These are phyloP conservation scores for Natrix natrix DNA, from an alignment of 2,797 vertebrate genomes.

Conservation along the genomic window DNA sequence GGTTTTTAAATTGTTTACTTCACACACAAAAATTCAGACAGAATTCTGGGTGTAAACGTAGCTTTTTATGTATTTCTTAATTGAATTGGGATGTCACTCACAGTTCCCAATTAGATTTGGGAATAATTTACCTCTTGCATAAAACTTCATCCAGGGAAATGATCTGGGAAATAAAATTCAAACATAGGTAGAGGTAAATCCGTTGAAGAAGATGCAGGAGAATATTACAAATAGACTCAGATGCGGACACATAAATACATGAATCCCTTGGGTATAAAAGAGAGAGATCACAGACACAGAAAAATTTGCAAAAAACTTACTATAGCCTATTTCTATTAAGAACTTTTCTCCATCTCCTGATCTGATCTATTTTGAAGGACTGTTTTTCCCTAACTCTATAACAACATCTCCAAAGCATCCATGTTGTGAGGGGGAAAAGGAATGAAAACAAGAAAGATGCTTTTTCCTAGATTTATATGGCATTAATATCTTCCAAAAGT, in stretches of 20 bases:
- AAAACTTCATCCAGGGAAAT: background rate
- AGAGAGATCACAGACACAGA: background rate
- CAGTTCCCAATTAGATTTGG: background rate
- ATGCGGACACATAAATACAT: background rate
- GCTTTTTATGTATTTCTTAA: background rate
- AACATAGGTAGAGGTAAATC: background rate
- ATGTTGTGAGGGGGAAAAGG: background rate
- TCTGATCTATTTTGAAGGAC: background rate
- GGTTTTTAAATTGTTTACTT: background rate
- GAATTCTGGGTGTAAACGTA: background rate
- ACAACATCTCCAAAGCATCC: background rate
- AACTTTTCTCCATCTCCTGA: background rate
- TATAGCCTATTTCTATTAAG: background rate
- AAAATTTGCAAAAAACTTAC: background rate
- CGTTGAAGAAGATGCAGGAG: no score
- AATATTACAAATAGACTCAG: no score
- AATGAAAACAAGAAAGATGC: background rate
- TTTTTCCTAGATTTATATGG: background rate
- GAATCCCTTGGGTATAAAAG: background rate
- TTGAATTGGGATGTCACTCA: background rate
- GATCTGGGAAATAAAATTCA: background rate
- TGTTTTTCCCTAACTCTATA: background rate
- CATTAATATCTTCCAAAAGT: background rate
- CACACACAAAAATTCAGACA: background rate
- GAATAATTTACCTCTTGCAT: background rate